Base-by-base conservation (phyloP, 2,797 vertebrate species). In the Pseudomugil tenellus region DNA sequence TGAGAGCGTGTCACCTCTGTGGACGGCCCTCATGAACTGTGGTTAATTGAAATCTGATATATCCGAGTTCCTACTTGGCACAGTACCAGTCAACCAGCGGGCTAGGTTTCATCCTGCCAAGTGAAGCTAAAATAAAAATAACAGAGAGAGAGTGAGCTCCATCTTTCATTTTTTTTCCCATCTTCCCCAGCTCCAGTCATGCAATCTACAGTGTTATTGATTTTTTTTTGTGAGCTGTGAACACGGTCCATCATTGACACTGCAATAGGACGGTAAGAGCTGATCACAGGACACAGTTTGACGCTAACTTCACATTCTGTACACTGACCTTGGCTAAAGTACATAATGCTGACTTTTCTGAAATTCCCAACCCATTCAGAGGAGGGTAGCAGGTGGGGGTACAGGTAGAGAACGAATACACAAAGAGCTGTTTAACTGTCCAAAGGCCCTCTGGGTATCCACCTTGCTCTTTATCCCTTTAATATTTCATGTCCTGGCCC, bases 401-500 rank as follows among this genome's bases (percentile, higher is more conserved):
- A 87, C 84, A 87, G 85, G 67, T 71, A 55, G 88, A 62, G 84
- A 89, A 89, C 14, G 74, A 77, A 84, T 83, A 70, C 59, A 90
- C 88, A 87, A 88, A 92, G 86, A 91, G 74, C 87, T 87, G 84
- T 88, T 92, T 92, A 94, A 91, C 91, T 88, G 88, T 89, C 91
- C 84, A 90, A 79, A 85, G 84, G 83, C 84, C 88, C 85, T 89
- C 79, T 76, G 88, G 88, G 90, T 91, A 81, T 91, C 88, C 84
- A 87, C 84, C 87, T 90, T 91, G 91, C 91, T 90, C 92, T 93
- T 91, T 86, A 91, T 82, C 89, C 87, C 77, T 92, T 94, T 89
- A 94, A 94, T 94, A 94, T 94, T 94, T 94, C 90, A 94, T 94
- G 88, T 82, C 77, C 78, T 85, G 84, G 86, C 85, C 88, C 85